A percentile compares a stretch with the other conserved stretches of the same genome.
Evolutionary conservation across 35 echinoderm and acorn worm species (phyloP).

Genomic region (Lytechinus variegatus): DNA sequence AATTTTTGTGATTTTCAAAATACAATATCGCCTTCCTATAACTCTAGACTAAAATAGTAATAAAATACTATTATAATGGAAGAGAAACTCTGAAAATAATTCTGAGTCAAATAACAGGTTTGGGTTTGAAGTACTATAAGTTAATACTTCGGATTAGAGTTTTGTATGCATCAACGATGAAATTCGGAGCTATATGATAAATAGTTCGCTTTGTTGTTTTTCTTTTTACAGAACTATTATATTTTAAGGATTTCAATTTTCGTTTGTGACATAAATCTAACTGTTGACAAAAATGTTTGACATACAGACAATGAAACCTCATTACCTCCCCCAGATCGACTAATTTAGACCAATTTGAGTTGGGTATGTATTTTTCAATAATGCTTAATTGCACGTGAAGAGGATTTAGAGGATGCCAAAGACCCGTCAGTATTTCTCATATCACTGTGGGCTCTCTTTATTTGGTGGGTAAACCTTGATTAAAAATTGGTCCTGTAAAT

Average conservation of each 20-base stretch:
- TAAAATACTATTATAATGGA: neutral
- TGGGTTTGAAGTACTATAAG: neutral
- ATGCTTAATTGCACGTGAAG: conserved; percentile 40
- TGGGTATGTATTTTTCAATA: conserved; percentile 20
- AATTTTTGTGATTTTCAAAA: neutral
- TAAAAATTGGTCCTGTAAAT: neutral
- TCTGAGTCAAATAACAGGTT: neutral
- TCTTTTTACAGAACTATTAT: neutral
- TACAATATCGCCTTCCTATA: neutral
- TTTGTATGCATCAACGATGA: neutral
- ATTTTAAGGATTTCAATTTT: neutral
- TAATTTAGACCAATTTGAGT: conserved; percentile 26
- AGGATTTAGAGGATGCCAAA: neutral
- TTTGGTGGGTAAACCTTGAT: neutral
- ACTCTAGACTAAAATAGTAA: neutral
- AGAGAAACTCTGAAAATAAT: neutral
- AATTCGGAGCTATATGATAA: neutral
- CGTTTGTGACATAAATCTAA: conserved; percentile 35
- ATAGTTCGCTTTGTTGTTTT: neutral
- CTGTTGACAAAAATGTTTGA: conserved; percentile 22
- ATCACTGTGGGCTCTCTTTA: neutral
- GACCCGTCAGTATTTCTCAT: neutral
- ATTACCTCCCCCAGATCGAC: neutral
- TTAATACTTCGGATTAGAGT: neutral
- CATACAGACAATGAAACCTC: conserved; percentile 27